Evolutionary conservation across 2,113 vertebrate species (phyloP).

Genomic region (Malurus cyaneus): DNA sequence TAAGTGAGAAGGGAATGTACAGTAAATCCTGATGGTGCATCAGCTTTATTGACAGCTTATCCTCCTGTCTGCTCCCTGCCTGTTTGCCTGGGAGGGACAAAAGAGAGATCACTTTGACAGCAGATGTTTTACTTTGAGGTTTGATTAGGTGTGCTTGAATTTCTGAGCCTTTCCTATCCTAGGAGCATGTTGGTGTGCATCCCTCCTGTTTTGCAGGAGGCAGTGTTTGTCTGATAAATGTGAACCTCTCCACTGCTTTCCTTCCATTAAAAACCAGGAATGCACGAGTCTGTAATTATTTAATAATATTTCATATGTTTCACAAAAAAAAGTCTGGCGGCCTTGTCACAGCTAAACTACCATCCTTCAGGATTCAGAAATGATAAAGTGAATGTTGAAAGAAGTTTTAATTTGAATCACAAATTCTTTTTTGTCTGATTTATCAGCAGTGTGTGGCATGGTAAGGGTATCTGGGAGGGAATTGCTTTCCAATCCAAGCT

Average conservation of each 20-base stretch:
- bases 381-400: neutral
- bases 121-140: neutral
- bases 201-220: neutral
- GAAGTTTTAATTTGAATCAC: conserved; percentile 29
- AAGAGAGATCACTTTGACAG: neutral
- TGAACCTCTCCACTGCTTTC: neutral
- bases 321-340: neutral
- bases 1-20: neutral
- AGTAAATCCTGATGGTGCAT: neutral
- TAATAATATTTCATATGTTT: neutral
- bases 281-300: neutral
- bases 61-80: neutral
- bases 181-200: neutral
- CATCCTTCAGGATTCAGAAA: neutral
- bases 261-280: neutral
- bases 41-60: neutral
- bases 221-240: neutral
- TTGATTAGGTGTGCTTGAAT: neutral
- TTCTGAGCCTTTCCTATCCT: neutral
- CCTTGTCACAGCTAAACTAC: neutral
- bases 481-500: neutral
- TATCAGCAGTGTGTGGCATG: neutral
- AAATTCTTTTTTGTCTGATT: neutral
- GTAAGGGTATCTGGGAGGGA: neutral
- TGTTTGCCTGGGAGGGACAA: neutral